These are phyloP conservation scores for Yponomeuta plumbellus DNA, from an alignment of 2,888 invertebrate genomes.

Conservation along the genomic window DNA sequence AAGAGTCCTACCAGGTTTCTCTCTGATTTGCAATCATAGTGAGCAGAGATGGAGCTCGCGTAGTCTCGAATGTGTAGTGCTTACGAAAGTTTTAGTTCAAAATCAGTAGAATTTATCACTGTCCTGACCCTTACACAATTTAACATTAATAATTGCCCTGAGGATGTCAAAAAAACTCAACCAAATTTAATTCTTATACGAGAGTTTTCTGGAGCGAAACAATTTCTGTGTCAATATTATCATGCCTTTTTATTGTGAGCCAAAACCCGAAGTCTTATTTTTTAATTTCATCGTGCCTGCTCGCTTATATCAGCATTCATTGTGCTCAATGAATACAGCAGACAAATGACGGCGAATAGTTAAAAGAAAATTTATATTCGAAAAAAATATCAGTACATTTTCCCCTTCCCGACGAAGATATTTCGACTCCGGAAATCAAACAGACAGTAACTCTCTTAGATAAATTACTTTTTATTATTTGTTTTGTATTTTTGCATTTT, in stretches of 20 bases:
- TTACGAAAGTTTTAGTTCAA: too few species aligned
- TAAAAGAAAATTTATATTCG: neutral
- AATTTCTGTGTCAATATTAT: neutral
- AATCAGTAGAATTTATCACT: too few species aligned
- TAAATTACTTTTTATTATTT: constrained; percentile 2
- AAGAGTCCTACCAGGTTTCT: too few species aligned
- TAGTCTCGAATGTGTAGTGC: too few species aligned
- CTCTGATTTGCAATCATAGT: too few species aligned
- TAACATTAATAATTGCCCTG: too few species aligned
- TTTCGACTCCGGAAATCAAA: neutral
- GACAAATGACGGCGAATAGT: neutral
- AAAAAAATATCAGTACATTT: neutral
- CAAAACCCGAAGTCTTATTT: neutral
- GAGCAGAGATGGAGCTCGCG: too few species aligned
- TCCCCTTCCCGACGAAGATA: neutral
- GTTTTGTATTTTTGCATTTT: neutral
- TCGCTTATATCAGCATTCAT: neutral
- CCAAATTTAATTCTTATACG: neutral
- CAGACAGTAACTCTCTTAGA: neutral
- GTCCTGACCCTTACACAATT: too few species aligned
- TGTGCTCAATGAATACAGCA: neutral
- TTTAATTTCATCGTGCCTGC: neutral
- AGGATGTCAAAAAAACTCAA: neutral
- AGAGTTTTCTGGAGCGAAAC: neutral
- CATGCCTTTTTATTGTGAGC: neutral